Evolutionary conservation across 1,140 invertebrate genomes (phyloP), one percentile per base, ranked within the genome.

Genomic region (Drosophila sechellia): DNA sequence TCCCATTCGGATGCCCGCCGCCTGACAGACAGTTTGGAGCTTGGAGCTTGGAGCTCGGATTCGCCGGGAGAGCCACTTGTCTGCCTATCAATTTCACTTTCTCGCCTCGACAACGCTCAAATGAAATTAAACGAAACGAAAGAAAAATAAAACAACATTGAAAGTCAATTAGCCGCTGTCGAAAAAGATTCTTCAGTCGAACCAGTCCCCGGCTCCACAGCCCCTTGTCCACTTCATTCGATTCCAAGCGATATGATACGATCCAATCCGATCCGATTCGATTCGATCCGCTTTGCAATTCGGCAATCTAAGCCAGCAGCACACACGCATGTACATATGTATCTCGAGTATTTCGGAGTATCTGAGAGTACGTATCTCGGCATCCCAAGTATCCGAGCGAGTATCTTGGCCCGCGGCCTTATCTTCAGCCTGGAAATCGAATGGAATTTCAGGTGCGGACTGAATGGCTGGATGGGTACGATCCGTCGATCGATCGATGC

Each of bases 111-210:
- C 57, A 58, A 59, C 57, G 34, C 43, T 52, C 66, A 55, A 53
- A 49, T 50, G 52, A 61, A 65, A 64, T 68, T 45, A 56, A 45
- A 70, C 40, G 42, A 68, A 35, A 43, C 48, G 10, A 22, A 56
- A 45, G 17, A 56, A 59, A 45, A 42, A 69, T 43, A 54, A 66
- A 85, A 70, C 45, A 80, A 87, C 83, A 87, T 83, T 87, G 84
- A 87, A 87, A 87, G 83, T 87, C 83, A 87, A 87, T 87, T 87
- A 87, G 83, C 83, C 60, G 72, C 63, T 79, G 76, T 61, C 71
- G 63, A 48, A 72, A 81, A 79, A 79, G 76, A 87, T 89, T 87
- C 83, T 87, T 59, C 72, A 13, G 1, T 3, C 64, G 42, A 69
- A 70, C 50, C 50, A 69, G 66, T 70, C 63, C 42, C 22, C 8